These are phyloP conservation scores for Philereme transversata DNA, from an alignment of 2,888 invertebrate genomes.

Conservation along the genomic window DNA sequence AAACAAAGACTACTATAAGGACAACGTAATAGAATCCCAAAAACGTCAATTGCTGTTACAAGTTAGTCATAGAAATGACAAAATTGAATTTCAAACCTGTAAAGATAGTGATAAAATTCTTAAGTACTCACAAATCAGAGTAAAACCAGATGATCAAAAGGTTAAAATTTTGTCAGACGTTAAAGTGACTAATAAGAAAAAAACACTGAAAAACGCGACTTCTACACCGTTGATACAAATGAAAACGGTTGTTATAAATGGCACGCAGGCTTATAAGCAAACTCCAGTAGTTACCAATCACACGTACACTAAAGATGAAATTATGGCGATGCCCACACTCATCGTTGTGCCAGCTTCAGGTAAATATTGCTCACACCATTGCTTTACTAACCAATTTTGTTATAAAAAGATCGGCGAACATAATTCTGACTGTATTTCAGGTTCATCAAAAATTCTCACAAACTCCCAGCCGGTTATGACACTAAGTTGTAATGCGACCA, in stretches of 20 bases:
- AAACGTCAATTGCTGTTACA: conserved; percentile 35
- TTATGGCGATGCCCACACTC: conserved; percentile 82
- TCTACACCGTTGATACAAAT: conserved; percentile 57
- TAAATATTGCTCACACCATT: conserved; percentile 42
- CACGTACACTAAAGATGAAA: conserved; percentile 71
- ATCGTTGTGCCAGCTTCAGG: conserved; percentile 71
- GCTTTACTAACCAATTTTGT: conserved; percentile 13
- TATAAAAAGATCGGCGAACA: conserved; percentile 2
- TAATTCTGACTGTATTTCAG: conserved; percentile 44
- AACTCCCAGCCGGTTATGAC: conserved; percentile 37
- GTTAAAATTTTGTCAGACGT: conserved; percentile 73
- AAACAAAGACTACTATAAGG: conserved; percentile 44
- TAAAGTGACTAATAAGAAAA: conserved; percentile 62
- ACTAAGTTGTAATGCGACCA: conserved; percentile 37
- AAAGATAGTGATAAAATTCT: conserved; percentile 27
- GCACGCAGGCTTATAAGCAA: conserved; percentile 63
- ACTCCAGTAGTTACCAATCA: conserved; percentile 35
- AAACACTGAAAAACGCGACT: conserved; percentile 52
- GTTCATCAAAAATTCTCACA: conserved; percentile 42
- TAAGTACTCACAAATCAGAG: conserved; percentile 33
- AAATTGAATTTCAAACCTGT: conserved; percentile 36
- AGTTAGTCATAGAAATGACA: conserved; percentile 36
- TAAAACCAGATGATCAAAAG: conserved; percentile 58
- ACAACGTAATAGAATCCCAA: conserved; percentile 35
- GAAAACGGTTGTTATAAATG: conserved; percentile 71